Base-by-base conservation (phyloP, 2,888 invertebrate species). In the Azorinus chamasolen region DNA sequence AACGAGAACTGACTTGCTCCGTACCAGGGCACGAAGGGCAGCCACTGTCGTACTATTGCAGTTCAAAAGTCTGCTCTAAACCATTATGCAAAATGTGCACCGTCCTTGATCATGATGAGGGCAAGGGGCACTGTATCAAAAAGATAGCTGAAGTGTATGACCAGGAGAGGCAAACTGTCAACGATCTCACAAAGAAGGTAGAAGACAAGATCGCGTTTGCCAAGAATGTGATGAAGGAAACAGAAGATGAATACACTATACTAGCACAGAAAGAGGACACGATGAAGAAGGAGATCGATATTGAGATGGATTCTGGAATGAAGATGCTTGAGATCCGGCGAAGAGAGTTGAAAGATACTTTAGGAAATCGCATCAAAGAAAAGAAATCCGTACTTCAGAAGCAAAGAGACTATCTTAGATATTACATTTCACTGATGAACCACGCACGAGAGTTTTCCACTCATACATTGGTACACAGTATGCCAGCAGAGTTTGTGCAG, bases 31-130 rank as follows among this genome's bases (percentile, higher is more conserved):
- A 84, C 53, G 84, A 84, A 24, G 84, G 84, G 18, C 84, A 84
- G 46, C 69, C 78, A 12, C 54, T 84, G 20, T 43, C 63, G 10
- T 76, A 78, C 24, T 82, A 55, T 55, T 84, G 84, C 39, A 55
- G 73, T n/a, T 78, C 78, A 0, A 84, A 84, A 46, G 76, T 76
- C 0, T 84, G 84, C 51, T 71, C 72, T 1, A 78, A 79, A 50
- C 82, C 82, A 0, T 55, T 84, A 1, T 84, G 84, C 54, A 82
- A 83, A 51, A 80, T 84, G 82, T 84, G 84, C 43, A 80, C 82
- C 16, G 72, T 84, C 25, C 48, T 80, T 18, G 79, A 80, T 32
- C 84, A 84, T 46, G 80, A 82, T 2, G 78, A 82, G 37, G 25
- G 63, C 1, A 71, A 80, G 39, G 84, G 84, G n/a, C 83, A 84